Conservation (phyloP, 2,888 invertebrate species). For the Crematogaster levior region DNA sequence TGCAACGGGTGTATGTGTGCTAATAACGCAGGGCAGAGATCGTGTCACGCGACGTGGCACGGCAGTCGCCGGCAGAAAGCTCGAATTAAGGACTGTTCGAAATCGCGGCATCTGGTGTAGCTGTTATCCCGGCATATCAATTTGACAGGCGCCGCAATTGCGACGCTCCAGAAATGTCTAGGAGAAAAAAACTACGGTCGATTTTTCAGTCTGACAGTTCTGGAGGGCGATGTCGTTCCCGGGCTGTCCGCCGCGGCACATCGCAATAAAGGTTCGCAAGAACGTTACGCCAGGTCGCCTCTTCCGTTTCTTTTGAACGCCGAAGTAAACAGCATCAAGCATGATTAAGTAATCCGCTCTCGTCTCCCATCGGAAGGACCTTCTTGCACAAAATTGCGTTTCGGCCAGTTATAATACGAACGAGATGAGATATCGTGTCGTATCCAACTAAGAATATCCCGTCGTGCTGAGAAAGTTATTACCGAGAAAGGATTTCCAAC, state of each 20-base stretch:
- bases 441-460: conserved; percentile 1
- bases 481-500: not conserved
- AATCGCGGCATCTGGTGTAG: conserved; percentile 46
- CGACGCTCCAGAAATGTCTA: conserved; percentile 35
- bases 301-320: conserved; percentile 39
- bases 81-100: conserved; percentile 39
- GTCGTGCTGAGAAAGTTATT: not conserved
- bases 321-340: conserved; percentile 61
- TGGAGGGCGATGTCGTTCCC: conserved; percentile 7
- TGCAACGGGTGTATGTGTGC: conserved; percentile 5
- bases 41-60: conserved; percentile 34
- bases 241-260: conserved; percentile 36
- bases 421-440: conserved; percentile 74
- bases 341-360: conserved; percentile 67
- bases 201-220: conserved; percentile 61
- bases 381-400: conserved; percentile 66
- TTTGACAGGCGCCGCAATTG: conserved; percentile 56
- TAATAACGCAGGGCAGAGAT: conserved; percentile 28
- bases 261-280: conserved; percentile 49
- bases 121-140: conserved; percentile 45
- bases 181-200: conserved; percentile 54
- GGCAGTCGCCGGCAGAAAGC: conserved; percentile 11
- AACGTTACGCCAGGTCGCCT: conserved; percentile 12
- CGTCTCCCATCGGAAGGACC: conserved; percentile 47
- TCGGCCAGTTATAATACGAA: conserved; percentile 61